Evolutionary conservation across 2,797 vertebrate species (phyloP).

Genomic region (Chromis chromis): DNA sequence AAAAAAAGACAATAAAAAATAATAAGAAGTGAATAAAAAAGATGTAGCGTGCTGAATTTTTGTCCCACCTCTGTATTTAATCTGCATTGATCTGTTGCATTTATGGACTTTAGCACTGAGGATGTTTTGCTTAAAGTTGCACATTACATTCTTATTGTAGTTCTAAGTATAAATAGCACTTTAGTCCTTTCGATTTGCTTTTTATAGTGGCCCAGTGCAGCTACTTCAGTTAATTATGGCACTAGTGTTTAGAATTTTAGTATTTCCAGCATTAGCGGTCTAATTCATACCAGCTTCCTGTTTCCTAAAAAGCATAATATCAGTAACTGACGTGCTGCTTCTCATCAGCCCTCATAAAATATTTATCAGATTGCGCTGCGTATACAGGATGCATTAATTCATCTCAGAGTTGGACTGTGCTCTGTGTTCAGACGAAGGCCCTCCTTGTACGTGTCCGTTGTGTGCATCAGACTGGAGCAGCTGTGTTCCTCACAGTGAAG

Average conservation of each 20-base stretch:
- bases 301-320: constrained; percentile 19
- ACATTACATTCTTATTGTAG: too few species aligned
- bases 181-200: neutral
- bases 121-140: neutral
- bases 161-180: neutral
- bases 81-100: neutral
- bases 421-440: constrained; percentile 85
- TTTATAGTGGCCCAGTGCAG: neutral
- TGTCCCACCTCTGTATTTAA: neutral
- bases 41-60: neutral
- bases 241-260: too few species aligned
- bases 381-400: neutral
- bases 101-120: neutral
- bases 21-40: too few species aligned
- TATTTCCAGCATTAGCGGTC: neutral
- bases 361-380: neutral
- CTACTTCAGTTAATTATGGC: neutral
- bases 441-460: constrained; percentile 93
- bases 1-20: too few species aligned
- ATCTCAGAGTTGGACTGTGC: neutral
- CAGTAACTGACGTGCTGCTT: neutral
- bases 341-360: neutral
- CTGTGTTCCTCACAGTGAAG: constrained; percentile 92
- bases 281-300: neutral
- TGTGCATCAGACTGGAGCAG: constrained; percentile 94